These are phyloP conservation scores for Amphiprion clarkii DNA, from an alignment of 2,797 vertebrate species.

Conservation along the genomic window DNA sequence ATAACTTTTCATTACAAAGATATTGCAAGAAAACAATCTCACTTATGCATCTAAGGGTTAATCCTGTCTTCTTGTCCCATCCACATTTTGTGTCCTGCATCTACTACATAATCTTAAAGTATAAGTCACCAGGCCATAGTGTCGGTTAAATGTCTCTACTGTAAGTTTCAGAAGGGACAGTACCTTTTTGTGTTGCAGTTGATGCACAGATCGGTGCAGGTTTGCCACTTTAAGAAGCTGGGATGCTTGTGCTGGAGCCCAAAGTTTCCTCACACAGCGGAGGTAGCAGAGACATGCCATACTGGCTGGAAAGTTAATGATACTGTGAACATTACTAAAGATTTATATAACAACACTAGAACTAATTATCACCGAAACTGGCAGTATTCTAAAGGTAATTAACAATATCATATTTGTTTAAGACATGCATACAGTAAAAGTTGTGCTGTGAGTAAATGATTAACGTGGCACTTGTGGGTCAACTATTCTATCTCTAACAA, in stretches of 20 bases:
- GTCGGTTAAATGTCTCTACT: neutral
- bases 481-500: neutral
- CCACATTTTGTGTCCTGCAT: no score
- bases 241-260: slow-evolving; percentile 6
- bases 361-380: no score
- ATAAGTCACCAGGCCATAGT: neutral
- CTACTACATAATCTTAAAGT: neutral
- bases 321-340: neutral
- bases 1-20: no score
- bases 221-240: slow-evolving; percentile 9
- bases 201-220: slow-evolving; percentile 16
- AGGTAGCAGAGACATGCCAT: slow-evolving; percentile 42
- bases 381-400: no score
- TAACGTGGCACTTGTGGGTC: neutral
- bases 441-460: slow-evolving; percentile 12
- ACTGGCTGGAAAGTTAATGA: neutral
- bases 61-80: no score
- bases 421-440: neutral
- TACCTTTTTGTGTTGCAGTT: slow-evolving; percentile 48
- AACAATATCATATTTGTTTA: neutral
- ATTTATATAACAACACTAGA: neutral
- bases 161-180: neutral
- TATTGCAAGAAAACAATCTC: no score
- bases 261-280: slow-evolving; percentile 24
- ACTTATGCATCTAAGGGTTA: no score